A percentile compares a stretch with the other conserved stretches of the same genome.
Conservation (phyloP, 2,888 invertebrate genomes). For the Leucophora obtusa region DNA sequence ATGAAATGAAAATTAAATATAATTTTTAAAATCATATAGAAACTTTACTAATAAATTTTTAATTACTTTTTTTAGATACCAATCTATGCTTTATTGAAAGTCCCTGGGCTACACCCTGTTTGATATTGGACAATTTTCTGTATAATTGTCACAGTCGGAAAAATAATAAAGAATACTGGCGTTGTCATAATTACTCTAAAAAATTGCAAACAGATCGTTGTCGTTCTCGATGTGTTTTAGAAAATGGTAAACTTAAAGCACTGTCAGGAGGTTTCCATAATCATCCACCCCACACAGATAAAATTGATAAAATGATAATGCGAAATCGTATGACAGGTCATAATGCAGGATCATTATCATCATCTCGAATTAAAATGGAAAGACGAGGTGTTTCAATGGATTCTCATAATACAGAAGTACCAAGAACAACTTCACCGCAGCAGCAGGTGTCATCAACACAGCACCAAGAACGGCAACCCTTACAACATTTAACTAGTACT, state of each 20-base stretch:
- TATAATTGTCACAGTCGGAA: constrained; percentile 79
- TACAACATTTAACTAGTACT: background rate
- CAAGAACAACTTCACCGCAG: constrained; percentile 45
- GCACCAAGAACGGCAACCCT: background rate
- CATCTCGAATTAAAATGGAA: constrained; percentile 44
- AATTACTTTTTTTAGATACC: constrained; percentile 60
- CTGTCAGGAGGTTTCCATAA: constrained; percentile 77
- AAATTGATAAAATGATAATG: constrained; percentile 77
- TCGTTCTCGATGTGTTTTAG: constrained; percentile 78
- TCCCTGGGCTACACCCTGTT: constrained; percentile 78
- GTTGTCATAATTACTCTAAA: constrained; percentile 79
- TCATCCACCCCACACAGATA: constrained; percentile 77
- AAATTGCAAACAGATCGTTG: constrained; percentile 76
- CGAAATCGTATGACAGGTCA: constrained; percentile 72
- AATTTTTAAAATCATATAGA: no score
- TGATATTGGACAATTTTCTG: constrained; percentile 76
- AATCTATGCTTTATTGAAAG: constrained; percentile 77
- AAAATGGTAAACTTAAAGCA: constrained; percentile 75
- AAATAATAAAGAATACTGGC: constrained; percentile 78
- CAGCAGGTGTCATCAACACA: background rate
- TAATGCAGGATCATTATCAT: constrained; percentile 24
- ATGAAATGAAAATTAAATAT: no score
- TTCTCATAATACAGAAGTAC: constrained; percentile 37
- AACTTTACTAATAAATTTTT: constrained; percentile 41
- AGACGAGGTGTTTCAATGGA: constrained; percentile 19